Conservation (phyloP, 2,888 invertebrate genomes). For the Phyto melanocephala region DNA sequence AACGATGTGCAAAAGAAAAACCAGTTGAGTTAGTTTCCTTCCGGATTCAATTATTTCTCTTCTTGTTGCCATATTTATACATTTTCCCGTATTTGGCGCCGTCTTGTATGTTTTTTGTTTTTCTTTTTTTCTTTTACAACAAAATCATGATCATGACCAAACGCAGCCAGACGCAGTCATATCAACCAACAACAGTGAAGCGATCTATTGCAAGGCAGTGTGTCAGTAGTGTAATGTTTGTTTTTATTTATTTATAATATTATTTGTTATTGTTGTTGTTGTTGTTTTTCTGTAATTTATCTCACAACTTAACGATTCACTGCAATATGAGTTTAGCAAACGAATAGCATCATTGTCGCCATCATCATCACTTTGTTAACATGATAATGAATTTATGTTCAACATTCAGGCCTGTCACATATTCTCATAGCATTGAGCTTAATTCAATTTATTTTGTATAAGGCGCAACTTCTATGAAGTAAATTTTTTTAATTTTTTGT, state of each 20-base stretch:
- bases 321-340: slow-evolving; percentile 17
- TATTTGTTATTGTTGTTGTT: slow-evolving; percentile 11
- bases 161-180: slow-evolving; percentile 17
- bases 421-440: neutral
- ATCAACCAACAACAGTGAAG: slow-evolving; percentile 27
- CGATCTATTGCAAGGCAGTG: slow-evolving; percentile 63
- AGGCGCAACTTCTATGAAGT: too few relatives aligned
- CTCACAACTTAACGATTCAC: slow-evolving; percentile 36
- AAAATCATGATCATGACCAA: slow-evolving; percentile 60
- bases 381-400: slow-evolving; percentile 1
- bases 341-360: slow-evolving; percentile 7
- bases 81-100: slow-evolving; percentile 63
- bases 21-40: slow-evolving; percentile 78
- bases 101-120: slow-evolving; percentile 46
- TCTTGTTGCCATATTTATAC: slow-evolving; percentile 56
- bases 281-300: slow-evolving; percentile 1
- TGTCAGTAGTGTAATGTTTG: slow-evolving; percentile 59
- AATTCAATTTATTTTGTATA: too few relatives aligned
- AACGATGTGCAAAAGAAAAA: slow-evolving; percentile 64
- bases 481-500: too few relatives aligned
- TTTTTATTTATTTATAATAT: neutral
- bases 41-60: slow-evolving; percentile 77
- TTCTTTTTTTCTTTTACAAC: neutral
- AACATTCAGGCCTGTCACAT: slow-evolving; percentile 19
- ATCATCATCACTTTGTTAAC: slow-evolving; percentile 3